These are phyloP conservation scores for Oxygymnocypris stewartii DNA, from an alignment of 2,113 vertebrate genomes.

Conservation along the genomic window DNA sequence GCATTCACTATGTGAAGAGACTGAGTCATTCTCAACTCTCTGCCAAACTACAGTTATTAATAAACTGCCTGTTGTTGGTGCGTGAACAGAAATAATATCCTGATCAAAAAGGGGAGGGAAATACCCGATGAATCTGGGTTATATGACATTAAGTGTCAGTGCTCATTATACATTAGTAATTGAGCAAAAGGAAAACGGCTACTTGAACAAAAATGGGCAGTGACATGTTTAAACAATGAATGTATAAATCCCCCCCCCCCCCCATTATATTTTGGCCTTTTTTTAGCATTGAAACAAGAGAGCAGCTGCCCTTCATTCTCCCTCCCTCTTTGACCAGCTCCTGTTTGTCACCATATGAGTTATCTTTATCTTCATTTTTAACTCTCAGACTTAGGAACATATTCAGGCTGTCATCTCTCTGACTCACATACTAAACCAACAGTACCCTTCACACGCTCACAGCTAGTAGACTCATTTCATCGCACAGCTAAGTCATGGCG, in stretches of 20 bases:
- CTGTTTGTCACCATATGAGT: slow-evolving; percentile 21
- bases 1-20: slow-evolving; percentile 61
- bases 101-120: slow-evolving; percentile 42
- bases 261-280: slow-evolving; percentile 63
- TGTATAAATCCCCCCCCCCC: neutral
- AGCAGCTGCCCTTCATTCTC: slow-evolving; percentile 55
- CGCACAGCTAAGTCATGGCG: slow-evolving; percentile 51
- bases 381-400: slow-evolving; percentile 24
- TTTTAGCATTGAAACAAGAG: slow-evolving; percentile 62
- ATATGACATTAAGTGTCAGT: neutral
- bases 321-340: slow-evolving; percentile 38
- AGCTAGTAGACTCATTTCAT: neutral
- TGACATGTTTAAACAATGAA: slow-evolving; percentile 32
- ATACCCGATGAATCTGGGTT: neutral
- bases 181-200: neutral
- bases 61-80: slow-evolving; percentile 71
- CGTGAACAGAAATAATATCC: slow-evolving; percentile 63
- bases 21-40: slow-evolving; percentile 34
- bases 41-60: slow-evolving; percentile 70
- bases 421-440: slow-evolving; percentile 34
- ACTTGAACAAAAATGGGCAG: neutral
- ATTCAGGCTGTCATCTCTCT: slow-evolving; percentile 31
- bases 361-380: slow-evolving; percentile 51
- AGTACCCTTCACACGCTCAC: neutral
- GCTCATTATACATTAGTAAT: neutral